Conservation (phyloP, 1,140 invertebrate genomes). For the Diorhabda elongata region DNA sequence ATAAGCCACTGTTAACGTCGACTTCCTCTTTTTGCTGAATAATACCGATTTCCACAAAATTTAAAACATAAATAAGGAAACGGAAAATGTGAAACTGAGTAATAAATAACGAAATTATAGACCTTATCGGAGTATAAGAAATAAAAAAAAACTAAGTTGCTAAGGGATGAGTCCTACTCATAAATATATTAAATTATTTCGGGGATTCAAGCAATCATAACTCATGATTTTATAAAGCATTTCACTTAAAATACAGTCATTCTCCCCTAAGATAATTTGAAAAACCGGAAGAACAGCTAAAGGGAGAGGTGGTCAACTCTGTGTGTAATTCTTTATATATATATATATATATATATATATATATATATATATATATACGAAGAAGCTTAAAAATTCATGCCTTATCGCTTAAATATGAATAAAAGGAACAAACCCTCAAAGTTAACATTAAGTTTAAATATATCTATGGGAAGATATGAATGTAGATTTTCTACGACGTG, state of each 20-base stretch:
- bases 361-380: too few relatives aligned
- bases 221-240: constrained; percentile 23
- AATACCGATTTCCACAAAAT: constrained; percentile 8
- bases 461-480: too few relatives aligned
- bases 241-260: constrained; percentile 9
- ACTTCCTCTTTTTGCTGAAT: not conserved
- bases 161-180: constrained; percentile 8
- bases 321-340: too few relatives aligned
- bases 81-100: constrained; percentile 6
- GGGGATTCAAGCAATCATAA: constrained; percentile 22
- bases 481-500: too few relatives aligned
- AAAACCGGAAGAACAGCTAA: constrained; percentile 17
- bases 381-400: too few relatives aligned
- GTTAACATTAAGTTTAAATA: too few relatives aligned
- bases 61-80: constrained; percentile 16
- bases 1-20: not conserved
- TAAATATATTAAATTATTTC: constrained; percentile 23
- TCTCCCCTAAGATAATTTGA: constrained; percentile 18
- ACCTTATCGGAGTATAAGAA: constrained; percentile 11
- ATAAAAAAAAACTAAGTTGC: not conserved
- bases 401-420: too few relatives aligned
- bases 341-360: too few relatives aligned
- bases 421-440: too few relatives aligned
- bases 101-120: constrained; percentile 20
- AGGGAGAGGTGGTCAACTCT: too few relatives aligned